Evolutionary conservation across 2,888 invertebrate species (phyloP).

Genomic region (Tinea semifulvella): DNA sequence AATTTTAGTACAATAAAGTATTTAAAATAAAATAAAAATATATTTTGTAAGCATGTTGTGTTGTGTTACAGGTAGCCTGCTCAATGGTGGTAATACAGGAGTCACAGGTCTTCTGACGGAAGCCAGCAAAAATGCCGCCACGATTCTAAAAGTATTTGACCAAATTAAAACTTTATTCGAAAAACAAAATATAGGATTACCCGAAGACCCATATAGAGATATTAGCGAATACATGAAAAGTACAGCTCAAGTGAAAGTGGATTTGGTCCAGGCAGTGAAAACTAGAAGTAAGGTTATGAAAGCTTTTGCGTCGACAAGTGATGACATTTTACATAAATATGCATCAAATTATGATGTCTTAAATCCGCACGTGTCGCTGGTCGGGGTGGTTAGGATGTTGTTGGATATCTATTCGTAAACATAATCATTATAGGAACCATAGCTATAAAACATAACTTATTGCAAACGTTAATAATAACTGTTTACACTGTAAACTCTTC

Average conservation of each 20-base stretch:
- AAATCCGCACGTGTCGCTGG: background rate
- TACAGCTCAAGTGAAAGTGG: background rate
- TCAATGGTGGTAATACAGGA: background rate
- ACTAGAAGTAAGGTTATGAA: background rate
- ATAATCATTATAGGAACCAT: background rate
- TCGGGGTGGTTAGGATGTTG: background rate
- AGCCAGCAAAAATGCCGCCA: background rate
- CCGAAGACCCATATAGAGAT: background rate
- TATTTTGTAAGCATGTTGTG: too few relatives aligned
- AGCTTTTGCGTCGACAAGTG: background rate
- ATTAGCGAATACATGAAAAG: conserved; percentile 4
- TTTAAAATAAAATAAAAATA: too few relatives aligned
- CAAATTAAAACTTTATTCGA: background rate
- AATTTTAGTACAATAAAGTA: too few relatives aligned
- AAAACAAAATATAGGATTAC: background rate
- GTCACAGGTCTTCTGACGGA: background rate
- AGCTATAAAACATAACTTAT: too few relatives aligned
- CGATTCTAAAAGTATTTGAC: background rate
- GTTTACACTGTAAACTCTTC: too few relatives aligned
- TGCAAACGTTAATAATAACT: too few relatives aligned
- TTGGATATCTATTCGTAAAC: background rate
- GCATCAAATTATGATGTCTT: background rate
- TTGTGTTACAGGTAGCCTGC: too few relatives aligned
- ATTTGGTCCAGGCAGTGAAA: background rate
- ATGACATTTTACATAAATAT: conserved; percentile 5